Evolutionary conservation across 2,113 vertebrate genomes (phyloP).

Genomic region (Sprattus sprattus): DNA sequence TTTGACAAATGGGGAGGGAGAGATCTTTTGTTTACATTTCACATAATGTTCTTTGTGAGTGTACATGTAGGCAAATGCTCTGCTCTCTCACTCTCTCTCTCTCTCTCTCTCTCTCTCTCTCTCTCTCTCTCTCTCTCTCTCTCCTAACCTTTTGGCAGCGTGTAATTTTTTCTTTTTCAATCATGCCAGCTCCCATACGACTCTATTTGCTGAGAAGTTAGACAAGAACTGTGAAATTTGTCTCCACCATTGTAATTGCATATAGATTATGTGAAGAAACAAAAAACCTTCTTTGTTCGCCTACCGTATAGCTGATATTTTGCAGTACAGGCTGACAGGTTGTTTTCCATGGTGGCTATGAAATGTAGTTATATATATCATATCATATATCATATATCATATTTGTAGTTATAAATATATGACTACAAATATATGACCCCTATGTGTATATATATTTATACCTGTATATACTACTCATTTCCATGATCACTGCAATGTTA

Average conservation of each 20-base stretch:
- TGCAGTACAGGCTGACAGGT: not conserved
- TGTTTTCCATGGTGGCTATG: no score
- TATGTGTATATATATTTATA: no score
- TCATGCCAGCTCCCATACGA: constrained; percentile 56
- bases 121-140: constrained; percentile 23
- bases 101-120: constrained; percentile 1
- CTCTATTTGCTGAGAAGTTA: constrained; percentile 58
- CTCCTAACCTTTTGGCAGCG: constrained; percentile 50
- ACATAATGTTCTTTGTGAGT: constrained; percentile 34
- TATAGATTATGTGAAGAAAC: constrained; percentile 45
- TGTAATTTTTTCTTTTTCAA: constrained; percentile 60
- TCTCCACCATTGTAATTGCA: constrained; percentile 54
- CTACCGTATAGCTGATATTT: not conserved
- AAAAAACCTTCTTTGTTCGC: not conserved
- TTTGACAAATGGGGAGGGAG: constrained; percentile 20
- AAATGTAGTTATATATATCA: no score
- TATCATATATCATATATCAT: no score
- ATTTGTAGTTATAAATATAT: no score
- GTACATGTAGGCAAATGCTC: not conserved
- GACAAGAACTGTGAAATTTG: constrained; percentile 52
- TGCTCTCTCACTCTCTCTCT: constrained; percentile 9
- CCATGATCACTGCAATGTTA: not conserved
- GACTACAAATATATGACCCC: no score
- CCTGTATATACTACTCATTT: not conserved
- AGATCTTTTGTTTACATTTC: constrained; percentile 41